phyloP scores from a whole-genome alignment of 1,140 invertebrate species.

The Ceratitis capitata region DNA sequence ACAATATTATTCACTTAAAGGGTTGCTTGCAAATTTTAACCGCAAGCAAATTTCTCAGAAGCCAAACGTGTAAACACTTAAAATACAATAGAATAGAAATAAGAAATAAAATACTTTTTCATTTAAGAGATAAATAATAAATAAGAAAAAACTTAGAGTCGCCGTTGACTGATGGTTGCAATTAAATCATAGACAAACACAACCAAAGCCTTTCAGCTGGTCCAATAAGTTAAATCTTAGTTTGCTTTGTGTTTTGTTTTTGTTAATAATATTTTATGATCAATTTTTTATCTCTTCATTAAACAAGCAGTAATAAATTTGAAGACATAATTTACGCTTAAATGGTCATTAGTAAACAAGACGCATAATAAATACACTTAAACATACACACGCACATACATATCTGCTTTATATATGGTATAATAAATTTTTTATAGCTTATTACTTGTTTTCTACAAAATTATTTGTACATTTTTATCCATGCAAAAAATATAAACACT shows the following conservation, averaged over 20 bases:
- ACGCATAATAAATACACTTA: not conserved
- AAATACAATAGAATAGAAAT: no score
- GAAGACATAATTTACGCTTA: not conserved
- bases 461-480: not conserved
- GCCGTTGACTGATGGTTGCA: not conserved
- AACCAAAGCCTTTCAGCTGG: no score
- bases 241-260: no score
- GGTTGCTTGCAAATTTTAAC: no score
- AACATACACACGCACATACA: not conserved
- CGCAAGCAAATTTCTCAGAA: no score
- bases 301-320: not conserved
- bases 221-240: no score
- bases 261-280: not conserved
- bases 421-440: not conserved
- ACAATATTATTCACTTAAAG: no score
- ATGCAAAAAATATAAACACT: not conserved
- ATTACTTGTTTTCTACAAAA: not conserved
- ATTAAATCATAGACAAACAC: no score
- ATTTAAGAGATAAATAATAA: no score
- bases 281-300: not conserved
- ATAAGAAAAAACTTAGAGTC: no score
- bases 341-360: slow-evolving; percentile 4
- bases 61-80: no score
- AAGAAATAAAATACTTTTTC: no score
- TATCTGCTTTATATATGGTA: not conserved